Evolutionary conservation across 2,888 invertebrate genomes (phyloP).

Genomic region (Parthenolecanium corni): DNA sequence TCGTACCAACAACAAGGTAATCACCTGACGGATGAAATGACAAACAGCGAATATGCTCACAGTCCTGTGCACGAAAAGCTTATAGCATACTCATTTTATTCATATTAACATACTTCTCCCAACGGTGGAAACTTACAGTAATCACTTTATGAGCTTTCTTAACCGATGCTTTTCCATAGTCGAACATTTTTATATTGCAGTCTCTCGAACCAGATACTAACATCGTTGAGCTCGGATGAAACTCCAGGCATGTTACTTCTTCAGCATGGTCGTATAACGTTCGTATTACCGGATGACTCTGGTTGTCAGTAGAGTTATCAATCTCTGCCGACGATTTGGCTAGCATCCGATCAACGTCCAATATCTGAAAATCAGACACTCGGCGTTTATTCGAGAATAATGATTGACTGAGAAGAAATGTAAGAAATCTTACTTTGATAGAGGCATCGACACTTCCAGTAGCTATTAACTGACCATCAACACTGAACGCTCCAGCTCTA

Average conservation of each 20-base stretch:
- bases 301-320: slow-evolving; percentile 47
- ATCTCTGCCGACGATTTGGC: slow-evolving; percentile 93
- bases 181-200: slow-evolving; percentile 89
- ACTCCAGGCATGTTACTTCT: slow-evolving; percentile 92
- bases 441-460: slow-evolving; percentile 98
- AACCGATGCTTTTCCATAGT: slow-evolving; percentile 95
- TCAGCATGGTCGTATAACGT: slow-evolving; percentile 95
- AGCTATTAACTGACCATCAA: slow-evolving; percentile 89
- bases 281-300: slow-evolving; percentile 95
- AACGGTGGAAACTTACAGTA: slow-evolving; percentile 46
- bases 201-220: slow-evolving; percentile 91
- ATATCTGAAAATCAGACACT: slow-evolving; percentile 47
- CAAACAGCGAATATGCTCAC: slow-evolving; percentile 77
- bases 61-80: slow-evolving; percentile 51
- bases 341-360: slow-evolving; percentile 98
- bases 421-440: slow-evolving; percentile 57
- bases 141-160: slow-evolving; percentile 96
- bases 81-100: neutral
- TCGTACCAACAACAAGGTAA: slow-evolving; percentile 83
- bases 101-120: neutral
- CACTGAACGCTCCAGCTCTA: slow-evolving; percentile 88
- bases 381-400: no score
- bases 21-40: slow-evolving; percentile 95
- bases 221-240: slow-evolving; percentile 90
- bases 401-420: no score